phyloP scores from a whole-genome alignment of 2,113 vertebrate genomes.

The Ibidorhyncha struthersii region DNA sequence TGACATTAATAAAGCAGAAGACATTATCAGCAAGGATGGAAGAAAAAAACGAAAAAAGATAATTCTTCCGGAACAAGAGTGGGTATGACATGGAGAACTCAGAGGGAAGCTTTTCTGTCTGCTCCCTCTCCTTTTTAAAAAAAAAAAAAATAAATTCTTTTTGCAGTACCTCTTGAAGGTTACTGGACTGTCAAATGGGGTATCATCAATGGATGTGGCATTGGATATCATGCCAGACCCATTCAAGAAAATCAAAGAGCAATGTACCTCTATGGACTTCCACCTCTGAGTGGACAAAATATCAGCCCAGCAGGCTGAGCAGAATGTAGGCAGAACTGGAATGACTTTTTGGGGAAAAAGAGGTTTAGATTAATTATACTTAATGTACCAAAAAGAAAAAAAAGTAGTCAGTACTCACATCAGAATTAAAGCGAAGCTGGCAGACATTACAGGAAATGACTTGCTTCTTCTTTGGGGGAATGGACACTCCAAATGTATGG shows the following conservation, averaged over 20 bases:
- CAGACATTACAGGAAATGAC: conserved; percentile 95
- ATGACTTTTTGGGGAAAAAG: not conserved
- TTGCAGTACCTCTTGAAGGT: not conserved
- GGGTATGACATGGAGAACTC: not conserved
- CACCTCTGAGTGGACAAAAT: not conserved
- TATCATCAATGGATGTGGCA: accelerated
- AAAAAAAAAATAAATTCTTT: not conserved
- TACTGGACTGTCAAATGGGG: not conserved
- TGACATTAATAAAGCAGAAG: not conserved
- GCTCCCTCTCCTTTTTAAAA: not conserved
- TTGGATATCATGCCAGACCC: not conserved
- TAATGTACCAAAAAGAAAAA: not conserved
- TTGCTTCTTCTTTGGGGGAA: conserved; percentile 94
- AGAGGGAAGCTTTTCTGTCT: not conserved
- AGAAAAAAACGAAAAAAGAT: not conserved
- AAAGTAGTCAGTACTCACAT: conserved; percentile 82
- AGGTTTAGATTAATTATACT: not conserved
- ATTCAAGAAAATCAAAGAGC: not conserved
- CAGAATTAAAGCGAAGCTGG: conserved; percentile 96
- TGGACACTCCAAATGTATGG: conserved; percentile 95
- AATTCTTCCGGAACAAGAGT: not conserved
- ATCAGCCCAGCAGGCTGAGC: not conserved
- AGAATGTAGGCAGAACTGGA: not conserved
- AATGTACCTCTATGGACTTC: not conserved
- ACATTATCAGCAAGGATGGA: not conserved